phyloP scores from a whole-genome alignment of 2,888 invertebrate genomes.

The Drosophila pegasa region DNA sequence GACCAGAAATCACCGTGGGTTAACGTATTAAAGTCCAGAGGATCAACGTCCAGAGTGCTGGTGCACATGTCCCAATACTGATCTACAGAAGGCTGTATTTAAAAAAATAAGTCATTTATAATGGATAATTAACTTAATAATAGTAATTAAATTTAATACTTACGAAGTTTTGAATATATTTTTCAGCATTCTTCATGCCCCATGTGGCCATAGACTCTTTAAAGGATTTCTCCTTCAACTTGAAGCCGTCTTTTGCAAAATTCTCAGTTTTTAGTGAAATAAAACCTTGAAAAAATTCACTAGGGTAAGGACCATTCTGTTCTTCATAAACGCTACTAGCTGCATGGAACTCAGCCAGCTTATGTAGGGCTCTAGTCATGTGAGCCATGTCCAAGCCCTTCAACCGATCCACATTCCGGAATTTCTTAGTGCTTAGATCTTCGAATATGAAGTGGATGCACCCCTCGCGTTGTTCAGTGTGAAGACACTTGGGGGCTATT shows the following conservation, averaged over 20 bases:
- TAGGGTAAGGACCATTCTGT: slow-evolving; percentile 68
- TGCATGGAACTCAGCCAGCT: slow-evolving; percentile 83
- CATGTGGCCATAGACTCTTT: slow-evolving; percentile 69
- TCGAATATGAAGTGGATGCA: slow-evolving; percentile 79
- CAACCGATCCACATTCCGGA: slow-evolving; percentile 72
- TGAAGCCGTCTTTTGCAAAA: slow-evolving; percentile 24
- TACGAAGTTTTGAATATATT: slow-evolving; percentile 67
- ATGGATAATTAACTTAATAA: not conserved
- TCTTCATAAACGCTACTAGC: slow-evolving; percentile 77
- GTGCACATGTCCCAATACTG: slow-evolving; percentile 59
- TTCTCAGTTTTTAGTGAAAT: slow-evolving; percentile 12
- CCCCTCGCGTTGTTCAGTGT: slow-evolving; percentile 54
- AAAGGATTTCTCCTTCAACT: slow-evolving; percentile 19
- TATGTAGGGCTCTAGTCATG: slow-evolving; percentile 65
- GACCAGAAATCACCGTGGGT: slow-evolving; percentile 83
- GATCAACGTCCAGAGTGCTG: slow-evolving; percentile 41
- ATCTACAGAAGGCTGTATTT: slow-evolving; percentile 60
- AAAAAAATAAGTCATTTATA: not conserved
- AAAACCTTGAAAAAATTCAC: slow-evolving; percentile 61
- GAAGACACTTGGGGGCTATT: slow-evolving; percentile 77
- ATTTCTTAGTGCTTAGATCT: slow-evolving; percentile 68
- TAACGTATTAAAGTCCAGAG: slow-evolving; percentile 72
- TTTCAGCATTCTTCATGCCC: slow-evolving; percentile 66
- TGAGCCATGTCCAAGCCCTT: slow-evolving; percentile 78
- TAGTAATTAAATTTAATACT: slow-evolving; percentile 25